Evolutionary conservation across 2,797 vertebrate genomes (phyloP).

Genomic region (Oreochromis grahami): DNA sequence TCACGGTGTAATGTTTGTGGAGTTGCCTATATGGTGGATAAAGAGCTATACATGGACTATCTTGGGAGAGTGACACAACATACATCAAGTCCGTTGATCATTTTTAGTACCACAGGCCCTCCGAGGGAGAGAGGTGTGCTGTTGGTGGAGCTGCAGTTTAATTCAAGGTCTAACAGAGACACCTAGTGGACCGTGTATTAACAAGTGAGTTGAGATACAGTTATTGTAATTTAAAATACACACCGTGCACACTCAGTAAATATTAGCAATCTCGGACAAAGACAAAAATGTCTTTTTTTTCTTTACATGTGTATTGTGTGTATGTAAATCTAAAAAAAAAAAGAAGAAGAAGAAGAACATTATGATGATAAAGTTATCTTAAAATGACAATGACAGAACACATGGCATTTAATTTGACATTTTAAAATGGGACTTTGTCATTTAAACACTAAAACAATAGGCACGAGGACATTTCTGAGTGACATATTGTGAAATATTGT

Average conservation of each 20-base stretch:
- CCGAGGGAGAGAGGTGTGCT: conserved; percentile 20
- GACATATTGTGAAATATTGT: background rate
- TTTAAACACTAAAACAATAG: background rate
- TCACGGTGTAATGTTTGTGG: conserved; percentile 58
- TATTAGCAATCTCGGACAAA: background rate
- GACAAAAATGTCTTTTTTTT: background rate
- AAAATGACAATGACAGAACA: background rate
- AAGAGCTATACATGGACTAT: conserved; percentile 42
- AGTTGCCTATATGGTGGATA: conserved; percentile 53
- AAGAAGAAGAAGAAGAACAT: background rate
- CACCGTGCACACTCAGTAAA: background rate
- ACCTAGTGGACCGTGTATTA: conserved; percentile 58
- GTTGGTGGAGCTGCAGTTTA: background rate
- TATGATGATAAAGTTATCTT: background rate
- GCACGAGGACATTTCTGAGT: background rate
- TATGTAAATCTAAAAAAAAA: background rate
- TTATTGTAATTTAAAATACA: background rate
- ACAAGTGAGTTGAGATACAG: background rate
- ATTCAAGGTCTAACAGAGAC: conserved; percentile 59
- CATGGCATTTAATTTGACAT: background rate
- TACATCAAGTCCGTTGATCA: conserved; percentile 43
- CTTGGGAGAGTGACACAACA: conserved; percentile 34
- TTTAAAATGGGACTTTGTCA: background rate
- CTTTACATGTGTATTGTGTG: background rate
- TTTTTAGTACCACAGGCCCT: conserved; percentile 22